A percentile compares a stretch with the other conserved stretches of the same genome.
Evolutionary conservation across 2,797 vertebrate genomes (phyloP).

Genomic region (Liasis olivaceus): DNA sequence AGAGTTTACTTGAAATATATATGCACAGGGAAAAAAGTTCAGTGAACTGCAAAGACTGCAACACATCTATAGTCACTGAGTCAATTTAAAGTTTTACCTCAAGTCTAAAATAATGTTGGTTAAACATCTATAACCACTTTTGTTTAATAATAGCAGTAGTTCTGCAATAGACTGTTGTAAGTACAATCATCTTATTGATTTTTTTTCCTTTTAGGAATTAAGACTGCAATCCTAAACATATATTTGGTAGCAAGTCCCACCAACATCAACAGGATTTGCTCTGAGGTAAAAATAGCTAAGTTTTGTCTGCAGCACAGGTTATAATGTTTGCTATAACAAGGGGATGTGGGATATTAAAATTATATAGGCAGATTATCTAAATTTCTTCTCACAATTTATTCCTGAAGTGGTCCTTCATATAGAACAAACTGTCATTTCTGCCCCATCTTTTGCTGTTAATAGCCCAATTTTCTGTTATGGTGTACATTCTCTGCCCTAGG

Average conservation of each 20-base stretch:
- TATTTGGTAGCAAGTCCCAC: background rate
- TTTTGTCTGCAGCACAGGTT: background rate
- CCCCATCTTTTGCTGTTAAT: background rate
- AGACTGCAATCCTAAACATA: background rate
- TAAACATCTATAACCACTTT: constrained; percentile 56
- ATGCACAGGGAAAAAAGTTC: constrained; percentile 72
- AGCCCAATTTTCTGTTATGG: background rate
- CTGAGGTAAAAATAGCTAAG: background rate
- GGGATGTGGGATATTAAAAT: background rate
- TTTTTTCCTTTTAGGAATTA: background rate
- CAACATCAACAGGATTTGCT: background rate
- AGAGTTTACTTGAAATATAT: constrained; percentile 76
- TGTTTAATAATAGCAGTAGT: background rate
- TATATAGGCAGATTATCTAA: background rate
- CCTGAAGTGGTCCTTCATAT: background rate
- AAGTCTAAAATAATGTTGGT: constrained; percentile 58
- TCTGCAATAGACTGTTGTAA: background rate
- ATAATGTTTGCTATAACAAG: background rate
- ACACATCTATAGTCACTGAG: constrained; percentile 66
- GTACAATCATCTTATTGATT: background rate
- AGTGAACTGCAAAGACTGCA: constrained; percentile 77
- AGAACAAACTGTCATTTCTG: background rate
- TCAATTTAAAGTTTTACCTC: constrained; percentile 67
- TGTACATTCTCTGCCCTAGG: background rate
- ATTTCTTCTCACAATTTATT: background rate